Evolutionary conservation across 2,113 vertebrate genomes (phyloP).

Genomic region (Ophiodon elongatus): DNA sequence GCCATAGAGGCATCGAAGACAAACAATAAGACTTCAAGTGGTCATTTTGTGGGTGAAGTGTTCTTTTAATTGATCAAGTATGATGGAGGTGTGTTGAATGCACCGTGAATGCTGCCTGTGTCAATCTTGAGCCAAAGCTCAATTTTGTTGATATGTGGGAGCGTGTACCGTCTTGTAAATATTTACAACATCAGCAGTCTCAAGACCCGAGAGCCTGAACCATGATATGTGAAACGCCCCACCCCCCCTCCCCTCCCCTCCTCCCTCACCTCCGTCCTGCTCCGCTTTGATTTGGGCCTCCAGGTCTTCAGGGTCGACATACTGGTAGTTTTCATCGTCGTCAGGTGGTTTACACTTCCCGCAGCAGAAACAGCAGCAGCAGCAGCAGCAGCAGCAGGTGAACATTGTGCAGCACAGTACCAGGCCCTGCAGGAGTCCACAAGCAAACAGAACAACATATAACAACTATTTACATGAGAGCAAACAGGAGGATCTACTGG

Average conservation of each 20-base stretch:
- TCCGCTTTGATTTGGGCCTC: conserved; percentile 89
- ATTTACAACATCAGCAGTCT: too few species aligned
- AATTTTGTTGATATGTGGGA: too few species aligned
- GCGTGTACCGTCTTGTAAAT: background rate
- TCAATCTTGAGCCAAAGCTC: too few species aligned
- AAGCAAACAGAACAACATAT: background rate
- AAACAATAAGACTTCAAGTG: too few species aligned
- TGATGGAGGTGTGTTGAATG: background rate
- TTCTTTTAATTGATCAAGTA: background rate
- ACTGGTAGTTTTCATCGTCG: conserved; percentile 87
- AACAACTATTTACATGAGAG: background rate
- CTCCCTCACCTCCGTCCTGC: conserved; percentile 82
- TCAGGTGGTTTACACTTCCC: conserved; percentile 87
- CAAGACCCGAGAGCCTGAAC: background rate
- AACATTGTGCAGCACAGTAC: conserved; percentile 85
- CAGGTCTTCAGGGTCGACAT: conserved; percentile 86
- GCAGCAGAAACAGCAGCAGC: conserved; percentile 94
- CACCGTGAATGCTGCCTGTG: background rate
- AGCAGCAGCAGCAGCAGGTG: conserved; percentile 94
- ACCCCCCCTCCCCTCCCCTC: conserved; percentile 5
- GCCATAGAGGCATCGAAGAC: too few species aligned
- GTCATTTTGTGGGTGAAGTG: too few species aligned
- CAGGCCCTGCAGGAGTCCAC: conserved; percentile 80
- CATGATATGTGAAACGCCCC: too few species aligned
- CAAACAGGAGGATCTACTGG: background rate